Conservation (phyloP, 2,888 invertebrate genomes). For the Scaptomyza polygonia region DNA sequence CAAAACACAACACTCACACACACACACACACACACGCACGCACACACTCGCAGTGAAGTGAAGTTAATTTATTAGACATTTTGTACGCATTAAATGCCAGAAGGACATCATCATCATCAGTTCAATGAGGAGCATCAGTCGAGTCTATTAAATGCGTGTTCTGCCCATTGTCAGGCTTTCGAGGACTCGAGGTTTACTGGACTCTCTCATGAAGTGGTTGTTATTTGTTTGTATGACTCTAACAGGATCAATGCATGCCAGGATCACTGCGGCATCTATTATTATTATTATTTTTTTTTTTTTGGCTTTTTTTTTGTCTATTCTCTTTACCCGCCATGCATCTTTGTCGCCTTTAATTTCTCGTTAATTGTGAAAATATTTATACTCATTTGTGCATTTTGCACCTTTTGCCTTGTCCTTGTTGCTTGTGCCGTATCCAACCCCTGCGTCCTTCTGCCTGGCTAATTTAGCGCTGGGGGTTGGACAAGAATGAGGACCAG, state of each 20-base stretch:
- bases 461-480: constrained; percentile 69
- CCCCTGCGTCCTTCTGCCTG: constrained; percentile 35
- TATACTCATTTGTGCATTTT: constrained; percentile 83
- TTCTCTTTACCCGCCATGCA: constrained; percentile 43
- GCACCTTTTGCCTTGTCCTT: constrained; percentile 72
- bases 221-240: constrained; percentile 69
- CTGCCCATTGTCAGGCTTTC: constrained; percentile 67
- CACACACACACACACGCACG: constrained; percentile 31
- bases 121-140: constrained; percentile 43
- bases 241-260: constrained; percentile 56
- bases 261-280: constrained; percentile 52
- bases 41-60: constrained; percentile 63
- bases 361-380: constrained; percentile 83
- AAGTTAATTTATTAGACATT: constrained; percentile 83
- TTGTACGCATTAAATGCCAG: constrained; percentile 77
- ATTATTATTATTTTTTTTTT: too few species aligned
- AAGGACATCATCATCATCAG: constrained; percentile 77
- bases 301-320: constrained; percentile 12
- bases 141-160: constrained; percentile 80
- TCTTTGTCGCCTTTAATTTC: constrained; percentile 81
- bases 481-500: constrained; percentile 18
- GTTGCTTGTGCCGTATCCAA: constrained; percentile 22
- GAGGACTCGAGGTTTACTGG: constrained; percentile 59
- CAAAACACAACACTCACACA: constrained; percentile 65
- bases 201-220: constrained; percentile 68